A percentile compares a stretch with the other conserved stretches of the same genome.
Evolutionary conservation across 2,888 invertebrate genomes (phyloP).

Genomic region (Drosophila buzzatii): DNA sequence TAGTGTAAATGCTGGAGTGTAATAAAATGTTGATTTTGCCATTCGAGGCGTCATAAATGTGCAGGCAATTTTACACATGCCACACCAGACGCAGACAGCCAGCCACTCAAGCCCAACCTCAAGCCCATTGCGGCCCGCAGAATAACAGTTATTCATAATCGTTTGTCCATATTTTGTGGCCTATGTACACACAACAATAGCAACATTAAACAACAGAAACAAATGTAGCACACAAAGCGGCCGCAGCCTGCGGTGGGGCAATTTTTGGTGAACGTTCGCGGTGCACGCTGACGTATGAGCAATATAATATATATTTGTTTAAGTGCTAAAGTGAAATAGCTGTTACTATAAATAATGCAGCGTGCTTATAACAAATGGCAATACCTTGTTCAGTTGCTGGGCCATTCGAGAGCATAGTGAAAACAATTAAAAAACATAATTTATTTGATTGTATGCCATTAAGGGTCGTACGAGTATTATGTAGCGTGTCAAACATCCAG

Average conservation of each 20-base stretch:
- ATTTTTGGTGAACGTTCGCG: conserved; percentile 58
- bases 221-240: conserved; percentile 51
- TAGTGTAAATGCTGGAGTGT: conserved; percentile 46
- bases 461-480: conserved; percentile 16
- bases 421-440: conserved; percentile 36
- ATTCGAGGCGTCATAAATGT: conserved; percentile 39
- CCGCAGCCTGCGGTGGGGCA: conserved; percentile 63
- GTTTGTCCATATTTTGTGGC: conserved; percentile 66
- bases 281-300: conserved; percentile 53
- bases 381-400: conserved; percentile 8
- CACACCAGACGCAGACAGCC: conserved; percentile 3
- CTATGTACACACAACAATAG: conserved; percentile 41
- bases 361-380: conserved; percentile 13
- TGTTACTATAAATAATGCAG: conserved; percentile 45
- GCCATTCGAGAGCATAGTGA: conserved; percentile 12
- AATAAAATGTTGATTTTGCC: conserved; percentile 63
- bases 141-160: conserved; percentile 74
- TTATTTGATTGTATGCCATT: conserved; percentile 31
- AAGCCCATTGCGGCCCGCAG: conserved; percentile 7
- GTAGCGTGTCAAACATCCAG: not conserved
- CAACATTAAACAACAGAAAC: conserved; percentile 29
- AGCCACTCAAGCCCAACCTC: conserved; percentile 9
- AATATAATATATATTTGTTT: conserved; percentile 47
- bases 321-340: conserved; percentile 32
- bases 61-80: conserved; percentile 25